These are phyloP conservation scores for Drosophila virilis DNA, from an alignment of 1,140 invertebrate species.

Conservation along the genomic window DNA sequence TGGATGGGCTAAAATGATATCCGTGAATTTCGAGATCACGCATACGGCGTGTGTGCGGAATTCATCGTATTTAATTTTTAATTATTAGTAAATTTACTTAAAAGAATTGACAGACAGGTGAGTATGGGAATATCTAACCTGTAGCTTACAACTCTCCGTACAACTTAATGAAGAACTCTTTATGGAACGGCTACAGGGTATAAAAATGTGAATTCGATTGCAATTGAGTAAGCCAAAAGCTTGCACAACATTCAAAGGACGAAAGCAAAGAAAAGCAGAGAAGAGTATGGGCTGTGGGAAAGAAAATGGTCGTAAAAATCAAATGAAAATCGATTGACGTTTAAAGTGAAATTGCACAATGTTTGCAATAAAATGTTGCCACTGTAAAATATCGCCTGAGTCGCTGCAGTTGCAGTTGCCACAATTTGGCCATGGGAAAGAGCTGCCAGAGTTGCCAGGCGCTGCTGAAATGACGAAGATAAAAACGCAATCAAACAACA, in stretches of 20 bases:
- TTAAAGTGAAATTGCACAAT: conserved; percentile 80
- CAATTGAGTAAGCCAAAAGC: conserved; percentile 42
- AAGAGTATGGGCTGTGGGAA: not conserved
- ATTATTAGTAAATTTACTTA: too few relatives aligned
- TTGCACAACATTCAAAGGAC: conserved; percentile 22
- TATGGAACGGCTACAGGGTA: conserved; percentile 13
- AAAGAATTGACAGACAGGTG: too few relatives aligned
- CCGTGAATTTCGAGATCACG: too few relatives aligned
- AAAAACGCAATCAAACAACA: conserved; percentile 81
- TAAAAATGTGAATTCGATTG: conserved; percentile 29
- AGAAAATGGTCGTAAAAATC: conserved; percentile 68
- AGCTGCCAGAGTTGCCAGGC: conserved; percentile 28
- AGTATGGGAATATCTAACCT: not conserved
- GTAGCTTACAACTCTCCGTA: not conserved
- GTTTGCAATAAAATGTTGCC: conserved; percentile 77
- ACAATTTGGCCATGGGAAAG: not conserved
- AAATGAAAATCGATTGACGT: conserved; percentile 78
- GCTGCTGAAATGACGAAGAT: conserved; percentile 78
- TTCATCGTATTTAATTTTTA: too few relatives aligned
- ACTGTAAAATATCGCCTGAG: conserved; percentile 68
- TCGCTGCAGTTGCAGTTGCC: conserved; percentile 18
- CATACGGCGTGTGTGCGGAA: too few relatives aligned
- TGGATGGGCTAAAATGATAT: too few relatives aligned
- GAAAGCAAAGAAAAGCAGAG: not conserved
- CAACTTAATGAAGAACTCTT: not conserved